Evolutionary conservation across 1,140 invertebrate genomes (phyloP), one percentile per base, ranked within the genome.

Genomic region (Aricia agestis): DNA sequence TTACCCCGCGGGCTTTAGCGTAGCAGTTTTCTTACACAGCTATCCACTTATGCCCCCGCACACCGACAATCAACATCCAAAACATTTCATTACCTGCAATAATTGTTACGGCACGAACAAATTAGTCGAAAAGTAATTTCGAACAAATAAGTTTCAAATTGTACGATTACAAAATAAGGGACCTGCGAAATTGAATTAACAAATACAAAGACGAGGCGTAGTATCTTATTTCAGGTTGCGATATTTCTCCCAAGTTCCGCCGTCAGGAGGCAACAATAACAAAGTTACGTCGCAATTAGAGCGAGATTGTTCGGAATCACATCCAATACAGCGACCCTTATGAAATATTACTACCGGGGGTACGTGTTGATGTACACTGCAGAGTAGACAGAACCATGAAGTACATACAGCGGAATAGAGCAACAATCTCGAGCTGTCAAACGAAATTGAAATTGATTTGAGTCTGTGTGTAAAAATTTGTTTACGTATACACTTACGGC

Each of bases 241-340:
- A 76, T 74, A 77, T 74, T 76, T 70, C 72, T 77, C 74, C 68
- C 71, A 76, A 79, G 76, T 79, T 77, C 73, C 72, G 57, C 66
- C 66, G 72, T 70, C 72, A 74, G 73, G 72, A 80, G 74, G 71
- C 72, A 82, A 81, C 79, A 84, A 80, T 80, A 81, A 82, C 76
- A 81, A 80, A 84, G 81, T 82, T 78, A 79, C 79, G 81, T 82
- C 70, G 76, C 82, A 84, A 81, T 84, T 82, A 82, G 77, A 79
- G 74, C 68, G 70, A 74, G 73, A 76, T 78, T 81, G 75, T 77
- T 81, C 74, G 42, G 59, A 59, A 74, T 69, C 71, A 68, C 36
- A 66, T 67, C 72, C 72, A 75, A 68, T 74, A 71, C 71, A 78
- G 72, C 65, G 74, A 69, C 69, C 73, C 67, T 65, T 66, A 36